Base-by-base conservation (phyloP, 2,888 invertebrate species). In the Drosophila ezoana region DNA sequence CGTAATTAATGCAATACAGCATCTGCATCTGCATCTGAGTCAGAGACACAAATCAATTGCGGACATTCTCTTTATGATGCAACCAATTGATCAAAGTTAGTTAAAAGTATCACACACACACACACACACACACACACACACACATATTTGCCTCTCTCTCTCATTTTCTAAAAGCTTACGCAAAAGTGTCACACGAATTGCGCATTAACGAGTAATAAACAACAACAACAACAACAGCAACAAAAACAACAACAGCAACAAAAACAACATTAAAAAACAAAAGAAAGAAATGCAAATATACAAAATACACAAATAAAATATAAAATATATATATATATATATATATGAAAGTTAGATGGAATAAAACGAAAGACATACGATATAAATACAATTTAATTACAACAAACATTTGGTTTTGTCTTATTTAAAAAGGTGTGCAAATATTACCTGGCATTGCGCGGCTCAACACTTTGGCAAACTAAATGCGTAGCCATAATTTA, bases 341-440 rank as follows among this genome's bases (percentile, higher is more conserved):
- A 72, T 76, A 76, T 60, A 66, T 66, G 51, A 43, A 76, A 77
- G 56, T 77, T 71, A 67, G 67, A 64, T 59, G 60, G 72, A 76
- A 62, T 67, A 62, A 76, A 76, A 54, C 60, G 54, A 44, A 61
- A 44, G 33, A 64, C 10, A 64, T 60, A 60, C n/a, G 16, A 56
- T 14, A 40, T 47, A 72, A 62, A 65, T 59, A 62, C 37, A 68
- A 47, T 32, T 33, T 57, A 61, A 51, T 54, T 32, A 35, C 51
- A 28, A 35, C 4, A 45, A 5, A 33, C 10, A 32, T n/a, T 6
- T 20, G 38, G 14, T 8, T 58, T 57, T 63, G 1, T 18, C 18
- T 18, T 43, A 45, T 33, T 73, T 8, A 1, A 6, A 8, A 28
- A 28, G 2, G 2, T 8, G 28, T 28, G 28, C 8, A 28, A 28